Base-by-base conservation (phyloP, 92 coral and sea anemone genomes). In the Phenganax subtilis region DNA sequence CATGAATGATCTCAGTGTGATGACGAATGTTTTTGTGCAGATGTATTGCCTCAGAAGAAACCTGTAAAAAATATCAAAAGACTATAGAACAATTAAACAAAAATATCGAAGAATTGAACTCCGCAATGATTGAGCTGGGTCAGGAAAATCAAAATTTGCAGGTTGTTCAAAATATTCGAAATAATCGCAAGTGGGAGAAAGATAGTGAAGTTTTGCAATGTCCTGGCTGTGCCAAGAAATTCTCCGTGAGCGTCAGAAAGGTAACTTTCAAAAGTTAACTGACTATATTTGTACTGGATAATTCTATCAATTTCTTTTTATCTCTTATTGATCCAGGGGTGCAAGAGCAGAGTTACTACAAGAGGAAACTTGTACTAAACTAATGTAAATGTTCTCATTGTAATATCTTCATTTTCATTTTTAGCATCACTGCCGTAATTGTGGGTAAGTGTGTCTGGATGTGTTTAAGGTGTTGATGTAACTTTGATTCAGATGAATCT, bases 121-220 rank as follows among this genome's bases (percentile, higher is more conserved):
- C 98, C 7, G 98, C 98, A 65, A 92, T 92, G 91, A 89, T 94
- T 81, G 98, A 94, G 69, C 89, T 94, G 1, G 92, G 97, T 52
- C 98, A 93, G 75, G 98, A 94, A 73, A 94, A 94, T 80, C 98
- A 94, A 84, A 91, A 93, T 54, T 61, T 94, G 55, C 97, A 94
- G 89, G 98, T 94, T 63, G 83, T 79, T 25, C 91, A 89, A 66
- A 92, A 73, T 59, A 90, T 92, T 57, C 92, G 91, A 92, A 92
- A 81, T 66, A 90, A 93, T 27, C 91, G 99, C 54, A 85, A 97
- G 20, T 96, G 99, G 99, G 99, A 92, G 86, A 91, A 89, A 51
- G 99, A 96, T 81, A 87, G 63, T 11, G 99, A 96, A 31, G 96
- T 92, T 0, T 12, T 90, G 17, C 77, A 87, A 55, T 96, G 99